These are phyloP conservation scores for Agonopterix arenella DNA, from an alignment of 2,888 invertebrate species.

Conservation along the genomic window DNA sequence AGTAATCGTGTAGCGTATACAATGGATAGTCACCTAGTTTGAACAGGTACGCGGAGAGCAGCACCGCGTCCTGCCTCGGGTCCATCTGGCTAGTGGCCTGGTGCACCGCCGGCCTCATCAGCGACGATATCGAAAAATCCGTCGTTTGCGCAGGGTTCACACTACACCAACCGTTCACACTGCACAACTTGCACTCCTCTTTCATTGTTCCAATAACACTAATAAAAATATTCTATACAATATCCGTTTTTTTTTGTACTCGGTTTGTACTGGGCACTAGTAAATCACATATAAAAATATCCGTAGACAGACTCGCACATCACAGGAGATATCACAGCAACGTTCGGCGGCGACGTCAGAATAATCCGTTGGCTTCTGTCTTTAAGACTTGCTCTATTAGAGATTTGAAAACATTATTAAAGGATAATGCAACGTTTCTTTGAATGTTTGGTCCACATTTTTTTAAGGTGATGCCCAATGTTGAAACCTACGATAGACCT, in stretches of 20 bases:
- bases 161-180: slow-evolving; percentile 61
- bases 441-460: too few relatives aligned
- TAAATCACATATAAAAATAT: slow-evolving; percentile 77
- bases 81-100: slow-evolving; percentile 55
- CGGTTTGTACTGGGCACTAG: slow-evolving; percentile 75
- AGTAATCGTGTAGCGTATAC: slow-evolving; percentile 68
- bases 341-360: slow-evolving; percentile 46
- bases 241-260: slow-evolving; percentile 73
- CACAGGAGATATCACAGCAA: slow-evolving; percentile 74
- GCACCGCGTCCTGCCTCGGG: slow-evolving; percentile 61
- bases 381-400: slow-evolving; percentile 6
- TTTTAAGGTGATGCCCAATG: too few relatives aligned
- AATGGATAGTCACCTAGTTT: slow-evolving; percentile 75
- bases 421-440: too few relatives aligned
- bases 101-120: slow-evolving; percentile 59
- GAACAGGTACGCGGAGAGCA: slow-evolving; percentile 72
- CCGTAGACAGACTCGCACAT: slow-evolving; percentile 61
- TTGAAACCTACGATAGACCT: too few relatives aligned
- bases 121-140: slow-evolving; percentile 69
- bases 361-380: slow-evolving; percentile 28
- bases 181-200: slow-evolving; percentile 72
- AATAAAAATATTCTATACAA: slow-evolving; percentile 45
- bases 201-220: slow-evolving; percentile 61
- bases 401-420: slow-evolving; percentile 8
- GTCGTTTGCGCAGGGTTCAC: slow-evolving; percentile 52